Percentiles rank a stretch among this genome's conserved stretches.
These are phyloP conservation scores for Ciconia nigra DNA, from an alignment of 2,797 vertebrate species.

Conservation along the genomic window DNA sequence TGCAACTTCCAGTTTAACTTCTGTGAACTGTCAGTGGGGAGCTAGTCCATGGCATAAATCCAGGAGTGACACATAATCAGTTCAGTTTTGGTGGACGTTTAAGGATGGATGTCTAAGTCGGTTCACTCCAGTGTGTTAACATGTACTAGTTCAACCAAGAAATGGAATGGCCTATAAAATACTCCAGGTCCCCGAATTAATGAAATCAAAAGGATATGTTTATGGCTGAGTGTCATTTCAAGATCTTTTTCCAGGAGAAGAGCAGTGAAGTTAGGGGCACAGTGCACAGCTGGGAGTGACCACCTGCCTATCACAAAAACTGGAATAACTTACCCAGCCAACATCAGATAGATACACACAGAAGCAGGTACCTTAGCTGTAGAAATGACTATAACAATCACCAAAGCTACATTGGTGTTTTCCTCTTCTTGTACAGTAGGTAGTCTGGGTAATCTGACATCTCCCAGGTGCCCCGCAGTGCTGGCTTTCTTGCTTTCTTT, in stretches of 20 bases:
- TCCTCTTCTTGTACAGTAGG: not conserved
- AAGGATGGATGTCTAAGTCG: not conserved
- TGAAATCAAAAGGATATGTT: not conserved
- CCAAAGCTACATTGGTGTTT: not conserved
- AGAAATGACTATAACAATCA: not conserved
- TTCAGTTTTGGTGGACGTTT: not conserved
- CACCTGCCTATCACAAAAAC: not conserved
- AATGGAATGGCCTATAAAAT: not conserved
- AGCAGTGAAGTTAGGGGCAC: not conserved
- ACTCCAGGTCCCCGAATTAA: not conserved
- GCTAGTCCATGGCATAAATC: not conserved
- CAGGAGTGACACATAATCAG: not conserved
- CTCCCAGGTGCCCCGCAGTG: not conserved
- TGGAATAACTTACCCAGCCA: not conserved
- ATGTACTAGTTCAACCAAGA: not conserved
- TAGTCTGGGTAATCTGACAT: not conserved
- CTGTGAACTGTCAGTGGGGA: not conserved
- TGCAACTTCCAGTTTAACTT: not conserved
- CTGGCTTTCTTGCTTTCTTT: not conserved
- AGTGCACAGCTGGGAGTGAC: not conserved
- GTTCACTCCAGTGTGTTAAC: not conserved
- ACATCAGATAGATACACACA: not conserved
- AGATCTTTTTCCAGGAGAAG: not conserved
- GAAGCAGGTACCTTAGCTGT: not conserved
- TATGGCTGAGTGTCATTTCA: not conserved